phyloP scores from a whole-genome alignment of 1,140 invertebrate species.

The Brachionus angularis region DNA sequence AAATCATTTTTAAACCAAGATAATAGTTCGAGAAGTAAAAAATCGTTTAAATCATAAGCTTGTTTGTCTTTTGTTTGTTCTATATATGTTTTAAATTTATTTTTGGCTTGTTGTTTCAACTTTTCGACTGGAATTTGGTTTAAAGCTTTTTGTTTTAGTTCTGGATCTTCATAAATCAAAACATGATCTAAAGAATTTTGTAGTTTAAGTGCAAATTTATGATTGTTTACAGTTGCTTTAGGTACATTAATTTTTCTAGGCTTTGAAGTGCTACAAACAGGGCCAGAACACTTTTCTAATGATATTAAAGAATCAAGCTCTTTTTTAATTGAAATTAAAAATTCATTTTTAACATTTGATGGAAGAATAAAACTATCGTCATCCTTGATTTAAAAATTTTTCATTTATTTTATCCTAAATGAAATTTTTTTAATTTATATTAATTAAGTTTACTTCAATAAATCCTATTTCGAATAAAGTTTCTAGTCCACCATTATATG shows the following conservation, averaged over 20 bases:
- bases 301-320: no score
- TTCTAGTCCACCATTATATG: slow-evolving; percentile 33
- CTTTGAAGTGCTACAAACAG: slow-evolving; percentile 1
- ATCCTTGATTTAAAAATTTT: no score
- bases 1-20: slow-evolving; percentile 86
- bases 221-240: no score
- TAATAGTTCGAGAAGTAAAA: slow-evolving; percentile 72
- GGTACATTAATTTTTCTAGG: neutral
- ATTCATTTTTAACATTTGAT: no score
- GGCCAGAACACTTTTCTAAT: no score
- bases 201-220: slow-evolving; percentile 59
- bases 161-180: slow-evolving; percentile 54
- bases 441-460: neutral
- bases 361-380: no score
- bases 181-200: slow-evolving; percentile 49
- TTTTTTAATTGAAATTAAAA: no score
- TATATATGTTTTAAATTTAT: slow-evolving; percentile 24
- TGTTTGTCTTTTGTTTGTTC: slow-evolving; percentile 2
- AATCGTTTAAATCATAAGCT: slow-evolving; percentile 64
- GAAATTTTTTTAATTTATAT: neutral
- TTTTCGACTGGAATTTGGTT: slow-evolving; percentile 52
- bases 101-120: slow-evolving; percentile 49
- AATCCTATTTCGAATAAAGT: slow-evolving; percentile 31
- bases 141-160: slow-evolving; percentile 52
- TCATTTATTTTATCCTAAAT: no score